Conservation (phyloP, 2,113 vertebrate genomes). For the western clawed frog (Xenopus tropicalis) region UCB_Xtro_10.0 CM004450.2:133098501-133099000, state of each 20-base stretch:
- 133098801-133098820: slow-evolving; percentile 4
- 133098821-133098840: slow-evolving; percentile 2
- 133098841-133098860: slow-evolving; percentile 3
- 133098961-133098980: background rate
- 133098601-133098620: too few species aligned
- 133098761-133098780: slow-evolving; percentile 22
- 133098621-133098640: too few species aligned
- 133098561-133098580: too few species aligned
- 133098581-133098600: too few species aligned
- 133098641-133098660: too few species aligned
- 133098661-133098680: too few species aligned
- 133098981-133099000: background rate
- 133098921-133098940: background rate
- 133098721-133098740: slow-evolving; percentile 19
- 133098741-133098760: background rate
- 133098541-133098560: too few species aligned
- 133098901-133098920: background rate
- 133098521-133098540: too few species aligned
- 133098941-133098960: slow-evolving; percentile 15
- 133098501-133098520: too few species aligned
- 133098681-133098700: background rate
- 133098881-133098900: slow-evolving; percentile 15
- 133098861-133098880: slow-evolving; percentile 5
- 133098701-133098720: slow-evolving; percentile 8
- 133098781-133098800: slow-evolving; percentile 25